These are phyloP conservation scores for Delia radicum DNA, from an alignment of 1,140 invertebrate genomes.

Conservation along the genomic window DNA sequence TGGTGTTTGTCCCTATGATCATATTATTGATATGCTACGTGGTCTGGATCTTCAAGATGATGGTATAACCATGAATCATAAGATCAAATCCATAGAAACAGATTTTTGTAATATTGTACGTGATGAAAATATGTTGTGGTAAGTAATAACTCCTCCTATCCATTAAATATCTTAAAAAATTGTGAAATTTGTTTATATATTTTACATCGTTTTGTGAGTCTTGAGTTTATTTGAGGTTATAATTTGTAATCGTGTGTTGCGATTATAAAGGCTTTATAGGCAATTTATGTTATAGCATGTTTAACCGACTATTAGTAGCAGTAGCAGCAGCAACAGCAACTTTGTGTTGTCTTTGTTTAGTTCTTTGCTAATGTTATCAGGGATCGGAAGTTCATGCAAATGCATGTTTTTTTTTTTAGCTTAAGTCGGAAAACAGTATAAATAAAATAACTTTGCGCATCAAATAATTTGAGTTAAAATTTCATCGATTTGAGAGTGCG, in stretches of 20 bases:
- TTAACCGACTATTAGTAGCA: too few species aligned
- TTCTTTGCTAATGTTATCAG: not conserved
- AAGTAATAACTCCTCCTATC: conserved; percentile 31
- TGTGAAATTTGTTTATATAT: too few species aligned
- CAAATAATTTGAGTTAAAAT: too few species aligned
- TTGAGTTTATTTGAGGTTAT: not conserved
- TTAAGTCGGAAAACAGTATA: too few species aligned
- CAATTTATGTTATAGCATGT: not conserved
- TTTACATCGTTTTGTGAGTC: too few species aligned
- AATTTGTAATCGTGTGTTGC: too few species aligned
- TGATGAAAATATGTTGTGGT: conserved; percentile 54
- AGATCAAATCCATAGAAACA: conserved; percentile 50
- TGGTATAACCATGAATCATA: conserved; percentile 48
- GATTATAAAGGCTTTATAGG: not conserved
- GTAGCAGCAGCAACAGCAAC: not conserved
- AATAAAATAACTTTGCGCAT: too few species aligned
- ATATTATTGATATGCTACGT: conserved; percentile 49
- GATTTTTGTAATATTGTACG: conserved; percentile 53
- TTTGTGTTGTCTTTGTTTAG: not conserved
- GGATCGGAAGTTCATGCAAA: too few species aligned
- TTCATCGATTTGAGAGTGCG: too few species aligned
- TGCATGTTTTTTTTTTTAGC: too few species aligned
- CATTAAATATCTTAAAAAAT: too few species aligned
- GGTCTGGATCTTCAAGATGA: conserved; percentile 50
- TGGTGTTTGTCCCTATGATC: conserved; percentile 48